These are phyloP conservation scores for Channa striata DNA, from an alignment of 2,797 vertebrate genomes.

Conservation along the genomic window DNA sequence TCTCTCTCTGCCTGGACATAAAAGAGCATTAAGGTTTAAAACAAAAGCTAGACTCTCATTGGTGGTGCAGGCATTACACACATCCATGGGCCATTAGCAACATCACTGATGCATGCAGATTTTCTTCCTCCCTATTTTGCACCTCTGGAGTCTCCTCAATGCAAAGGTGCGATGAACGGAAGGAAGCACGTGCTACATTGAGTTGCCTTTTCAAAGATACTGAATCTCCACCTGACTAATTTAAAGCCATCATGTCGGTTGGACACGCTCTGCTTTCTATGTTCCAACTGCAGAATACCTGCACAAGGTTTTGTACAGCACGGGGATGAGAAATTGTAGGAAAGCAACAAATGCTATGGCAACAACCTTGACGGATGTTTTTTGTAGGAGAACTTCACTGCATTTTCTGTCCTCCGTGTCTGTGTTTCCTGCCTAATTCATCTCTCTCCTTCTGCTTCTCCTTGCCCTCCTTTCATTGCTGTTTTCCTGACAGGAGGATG, in stretches of 20 bases:
- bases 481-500: conserved; percentile 69
- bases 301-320: conserved; percentile 14
- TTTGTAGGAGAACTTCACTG: conserved; percentile 37
- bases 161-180: conserved; percentile 25
- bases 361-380: conserved; percentile 59
- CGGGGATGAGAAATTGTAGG: conserved; percentile 17
- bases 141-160: too few species aligned
- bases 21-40: conserved; percentile 9
- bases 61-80: conserved; percentile 29
- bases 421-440: conserved; percentile 41
- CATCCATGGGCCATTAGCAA: conserved; percentile 34
- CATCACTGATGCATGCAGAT: conserved; percentile 25
- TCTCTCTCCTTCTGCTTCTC: conserved; percentile 49
- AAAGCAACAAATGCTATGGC: conserved; percentile 67
- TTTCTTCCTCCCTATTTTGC: neutral
- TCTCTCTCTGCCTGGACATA: conserved; percentile 5
- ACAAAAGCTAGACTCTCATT: conserved; percentile 1
- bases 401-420: conserved; percentile 36
- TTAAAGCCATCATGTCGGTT: conserved; percentile 19
- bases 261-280: neutral
- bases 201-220: conserved; percentile 15
- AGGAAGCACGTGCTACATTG: conserved; percentile 18
- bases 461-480: conserved; percentile 60
- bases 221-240: conserved; percentile 40
- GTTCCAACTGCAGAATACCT: neutral